Evolutionary conservation across 1,140 invertebrate genomes (phyloP), one percentile per base, ranked within the genome.

Genomic region (Ceratina calcarata): DNA sequence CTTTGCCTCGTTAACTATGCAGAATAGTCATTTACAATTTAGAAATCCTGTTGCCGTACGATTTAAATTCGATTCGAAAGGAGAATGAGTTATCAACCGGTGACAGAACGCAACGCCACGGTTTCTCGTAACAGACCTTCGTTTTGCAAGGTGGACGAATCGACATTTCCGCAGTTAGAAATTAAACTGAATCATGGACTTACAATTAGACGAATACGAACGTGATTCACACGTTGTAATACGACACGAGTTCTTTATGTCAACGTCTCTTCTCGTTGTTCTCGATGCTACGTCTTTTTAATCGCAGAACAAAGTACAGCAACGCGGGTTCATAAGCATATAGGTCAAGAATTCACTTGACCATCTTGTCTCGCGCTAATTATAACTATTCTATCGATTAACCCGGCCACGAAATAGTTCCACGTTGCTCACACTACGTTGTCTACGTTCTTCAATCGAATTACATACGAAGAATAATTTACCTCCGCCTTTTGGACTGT

Each of bases 401-500:
- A 45, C 37, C 37, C 37, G 37, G 37, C 37, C 37, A 22, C 20
- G n/a, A 27, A 68, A 27, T 55, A 18, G 13, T 68, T 68, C 8
- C 4, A 12, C 1, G 1, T 0, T 64, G 10, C 55, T 32, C 4
- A 32, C 27, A 45, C 37, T 45, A 45, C 37, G 10, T 1, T 10
- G 6, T 45, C 10, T 45, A 45, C 10, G 10, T 45, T 10, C 37
- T 10, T 0, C 37, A 45, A 45, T 45, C 7, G 1, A 27, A 13
- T 12, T 10, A 27, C 16, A 69, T 45, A 37, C 13, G 51, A 22
- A 16, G 0, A 32, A 70, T 51, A 20, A 73, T 82, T 86, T 92
- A 93, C 94, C 93, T 94, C 90, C 92, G 85, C 88, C 94, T 90
- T 87, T 94, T 94, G 22, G 92, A 91, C 77, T 93, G 93, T 65